Evolutionary conservation across 2,888 invertebrate species (phyloP), one percentile per base, ranked within the genome.

Genomic region (Taphrorychus bicolor): DNA sequence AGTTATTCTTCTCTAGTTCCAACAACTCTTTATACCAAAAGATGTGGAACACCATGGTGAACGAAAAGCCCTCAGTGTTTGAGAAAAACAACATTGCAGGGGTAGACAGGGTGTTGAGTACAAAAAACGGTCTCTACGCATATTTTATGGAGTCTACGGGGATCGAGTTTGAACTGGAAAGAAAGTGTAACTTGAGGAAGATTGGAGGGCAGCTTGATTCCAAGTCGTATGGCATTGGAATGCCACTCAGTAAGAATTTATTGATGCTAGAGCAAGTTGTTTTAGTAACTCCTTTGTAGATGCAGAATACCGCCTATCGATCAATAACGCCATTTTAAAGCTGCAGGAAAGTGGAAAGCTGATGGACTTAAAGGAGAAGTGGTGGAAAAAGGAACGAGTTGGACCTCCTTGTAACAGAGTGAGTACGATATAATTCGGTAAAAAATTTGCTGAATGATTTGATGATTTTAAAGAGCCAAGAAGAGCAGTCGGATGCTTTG

Each of bases 81-180:
- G 89, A 91, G 5, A 88, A 87, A 66, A 89, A 86, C 75, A 97
- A 96, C 78, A 87, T 88, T 17, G 93, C 94, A 76, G 98, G 70
- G 14, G 90, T 95, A 0, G 91, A 93, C 5, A 86, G 94, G 70
- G 97, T 97, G 0, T 77, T 87, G 57, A 90, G 89, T 79, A 89
- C 88, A n/a, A 92, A 92, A 80, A 87, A 91, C 62, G 87, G 90
- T 64, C 85, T 86, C 45, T 99, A 96, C 80, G 98, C 98, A 0
- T 98, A 92, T 81, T 86, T 99, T 53, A 97, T 98, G 95, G 98
- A 99, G 84, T 97, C 96, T 1, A 93, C 96, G 0, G 91, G 92
- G 2, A 91, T 98, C 72, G 98, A 99, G 81, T 99, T 97, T 82
- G 91, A 91, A 75, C 86, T 93, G 61, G 92, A 94, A 81, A 87